Conservation (phyloP, 2,888 invertebrate species). For the Sabatieria punctata region DNA sequence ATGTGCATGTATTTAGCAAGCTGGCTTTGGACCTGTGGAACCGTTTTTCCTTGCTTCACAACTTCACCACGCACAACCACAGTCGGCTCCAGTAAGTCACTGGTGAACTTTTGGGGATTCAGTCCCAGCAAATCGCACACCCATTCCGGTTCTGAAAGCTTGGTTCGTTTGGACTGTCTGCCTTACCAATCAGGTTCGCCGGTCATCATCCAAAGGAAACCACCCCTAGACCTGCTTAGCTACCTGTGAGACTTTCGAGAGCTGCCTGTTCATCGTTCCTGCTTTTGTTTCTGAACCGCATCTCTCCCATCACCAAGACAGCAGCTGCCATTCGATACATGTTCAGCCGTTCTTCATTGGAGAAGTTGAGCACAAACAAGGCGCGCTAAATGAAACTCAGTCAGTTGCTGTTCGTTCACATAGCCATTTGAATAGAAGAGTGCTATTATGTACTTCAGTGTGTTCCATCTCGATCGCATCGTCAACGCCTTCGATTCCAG, state of each 20-base stretch:
- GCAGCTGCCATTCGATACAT: constrained; percentile 17
- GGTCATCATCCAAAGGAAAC: too few relatives aligned
- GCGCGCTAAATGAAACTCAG: constrained; percentile 15
- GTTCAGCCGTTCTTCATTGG: constrained; percentile 15
- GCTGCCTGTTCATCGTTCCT: constrained; percentile 23
- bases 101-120: constrained; percentile 21
- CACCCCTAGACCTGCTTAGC: neutral
- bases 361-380: constrained; percentile 17
- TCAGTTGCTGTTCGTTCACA: neutral
- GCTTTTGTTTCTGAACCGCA: constrained; percentile 21
- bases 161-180: neutral
- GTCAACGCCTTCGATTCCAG: neutral
- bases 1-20: too few relatives aligned
- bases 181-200: neutral
- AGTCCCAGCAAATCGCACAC: constrained; percentile 19
- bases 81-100: constrained; percentile 37
- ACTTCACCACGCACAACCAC: constrained; percentile 37
- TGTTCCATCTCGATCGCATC: constrained; percentile 1
- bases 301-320: constrained; percentile 24
- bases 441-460: constrained; percentile 12
- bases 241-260: constrained; percentile 14
- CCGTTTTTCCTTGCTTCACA: too few relatives aligned
- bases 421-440: neutral
- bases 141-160: constrained; percentile 17
- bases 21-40: too few relatives aligned